Base-by-base conservation (phyloP, 2,888 invertebrate genomes). In the Noctua comes region DNA sequence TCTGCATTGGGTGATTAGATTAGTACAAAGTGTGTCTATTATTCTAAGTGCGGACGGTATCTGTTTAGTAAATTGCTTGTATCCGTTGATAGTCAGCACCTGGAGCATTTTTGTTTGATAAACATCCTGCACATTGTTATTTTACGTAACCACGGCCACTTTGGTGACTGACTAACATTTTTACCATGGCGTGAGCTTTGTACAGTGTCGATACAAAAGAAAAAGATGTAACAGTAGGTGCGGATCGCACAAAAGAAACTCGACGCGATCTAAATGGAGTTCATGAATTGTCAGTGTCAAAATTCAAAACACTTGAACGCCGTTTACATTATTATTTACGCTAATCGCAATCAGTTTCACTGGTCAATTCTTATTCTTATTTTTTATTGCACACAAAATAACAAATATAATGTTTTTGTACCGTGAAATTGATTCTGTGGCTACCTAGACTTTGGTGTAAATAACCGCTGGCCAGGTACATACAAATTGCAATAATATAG, bases 381-480 rank as follows among this genome's bases (percentile, higher is more conserved):
- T 31, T 2, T 31, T 31, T 31, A 31, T 31, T 31, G 31, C 31
- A 31, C 31, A 31, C 1, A 31, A 31, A 31, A 31, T 31, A 31
- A 31, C 31, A 31, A 31, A 31, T 31, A 31, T 31, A 88, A 88
- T 88, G 88, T 89, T 91, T 80, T 91, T 93, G 92, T 92, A 91
- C 91, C 93, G 91, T 96, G 94, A 96, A 96, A 96, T 95, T 95
- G 95, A 94, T 81, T 94, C 94, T 93, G 77, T 73, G 87, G 85
- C 88, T 93, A 91, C 90, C 75, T 68, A 87, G 91, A 92, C 92
- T 90, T 80, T 59, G 13, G 77, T 87, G 85, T 77, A 86, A 62
- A 70, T 70, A 48, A 40, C 64, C 18, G 13, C 2, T 46, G 59
- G 11, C n/a, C 54, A 75, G 81, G 75, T 81, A 31, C 31, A 31